Evolutionary conservation across 2,797 vertebrate species (phyloP).

Genomic region (Notolepis coatsorum): DNA sequence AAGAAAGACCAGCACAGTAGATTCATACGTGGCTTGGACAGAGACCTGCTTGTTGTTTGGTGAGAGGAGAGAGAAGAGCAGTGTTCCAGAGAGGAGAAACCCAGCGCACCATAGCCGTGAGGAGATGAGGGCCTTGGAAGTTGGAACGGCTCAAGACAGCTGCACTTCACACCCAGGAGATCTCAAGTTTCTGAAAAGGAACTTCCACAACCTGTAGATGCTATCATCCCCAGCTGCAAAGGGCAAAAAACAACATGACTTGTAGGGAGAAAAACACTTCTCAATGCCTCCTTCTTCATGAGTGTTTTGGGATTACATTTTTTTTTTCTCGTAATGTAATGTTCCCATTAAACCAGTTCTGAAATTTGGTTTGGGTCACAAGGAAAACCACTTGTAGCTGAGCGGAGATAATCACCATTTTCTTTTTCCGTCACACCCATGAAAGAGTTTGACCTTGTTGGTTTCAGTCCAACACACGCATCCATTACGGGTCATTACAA

Average conservation of each 20-base stretch:
- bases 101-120: slow-evolving; percentile 34
- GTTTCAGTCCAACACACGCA: slow-evolving; percentile 1
- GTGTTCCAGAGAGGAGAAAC: too few species aligned
- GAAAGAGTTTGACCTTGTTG: slow-evolving; percentile 1
- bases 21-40: too few species aligned
- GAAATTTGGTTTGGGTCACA: background rate
- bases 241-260: background rate
- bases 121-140: slow-evolving; percentile 29
- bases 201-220: slow-evolving; percentile 12
- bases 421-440: background rate
- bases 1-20: too few species aligned
- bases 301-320: background rate
- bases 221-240: slow-evolving; percentile 14
- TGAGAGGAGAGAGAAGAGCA: too few species aligned
- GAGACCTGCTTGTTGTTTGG: too few species aligned
- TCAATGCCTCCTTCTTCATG: background rate
- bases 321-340: background rate
- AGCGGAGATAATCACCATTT: background rate
- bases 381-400: background rate
- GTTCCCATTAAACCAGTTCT: background rate
- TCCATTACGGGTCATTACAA: slow-evolving; percentile 42
- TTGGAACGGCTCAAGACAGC: slow-evolving; percentile 32
- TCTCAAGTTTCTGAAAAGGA: slow-evolving; percentile 23
- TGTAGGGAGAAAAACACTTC: background rate
- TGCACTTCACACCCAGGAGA: slow-evolving; percentile 24